Base-by-base conservation (phyloP, 2,113 vertebrate genomes). In the Phalacrocorax brasilianus region DNA sequence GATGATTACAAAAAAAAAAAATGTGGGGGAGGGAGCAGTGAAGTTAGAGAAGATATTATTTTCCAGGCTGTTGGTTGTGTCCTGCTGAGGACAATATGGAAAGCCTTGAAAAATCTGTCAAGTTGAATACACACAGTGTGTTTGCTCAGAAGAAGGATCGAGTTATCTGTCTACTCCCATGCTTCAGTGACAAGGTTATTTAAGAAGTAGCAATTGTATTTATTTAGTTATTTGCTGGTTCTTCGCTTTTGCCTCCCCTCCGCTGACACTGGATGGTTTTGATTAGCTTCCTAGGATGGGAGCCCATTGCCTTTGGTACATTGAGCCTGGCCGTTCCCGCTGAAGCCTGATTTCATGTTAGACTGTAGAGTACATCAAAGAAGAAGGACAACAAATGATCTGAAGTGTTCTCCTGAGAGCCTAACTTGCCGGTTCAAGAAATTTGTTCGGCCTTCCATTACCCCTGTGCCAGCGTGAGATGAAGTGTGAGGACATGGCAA, bases 41-140 rank as follows among this genome's bases (percentile, higher is more conserved):
- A 93, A 94, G 89, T 95, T 96, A 94, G 89, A 92, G 85, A 85
- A 95, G 89, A 88, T 88, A 85, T 91, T 95, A 93, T 96, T 97
- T 95, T 94, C 94, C 89, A 95, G 96, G 71, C 85, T 94, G 65
- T 89, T 53, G 52, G 72, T 81, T 75, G 17, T 89, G 28, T 97
- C 93, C 95, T 94, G 90, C 91, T 93, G 95, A 74, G 88, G 86
- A 94, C 45, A 95, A 86, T 74, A 85, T 78, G 56, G 91, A 93
- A 84, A 94, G 63, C 92, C 89, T 83, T 86, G 71, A 95, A 95
- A 95, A 96, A 81, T 35, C 61, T 94, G 95, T 73, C 55, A 73
- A 86, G 87, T 87, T 91, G 81, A 93, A 94, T 75, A 72, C 8
- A 3, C 66, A 59, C 26, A 33, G 30, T 42, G 73, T 73, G 49